A percentile compares a stretch with the other conserved stretches of the same genome.
Conservation (phyloP, 2,113 vertebrate species). For the Mandrillus leucophaeus region DNA sequence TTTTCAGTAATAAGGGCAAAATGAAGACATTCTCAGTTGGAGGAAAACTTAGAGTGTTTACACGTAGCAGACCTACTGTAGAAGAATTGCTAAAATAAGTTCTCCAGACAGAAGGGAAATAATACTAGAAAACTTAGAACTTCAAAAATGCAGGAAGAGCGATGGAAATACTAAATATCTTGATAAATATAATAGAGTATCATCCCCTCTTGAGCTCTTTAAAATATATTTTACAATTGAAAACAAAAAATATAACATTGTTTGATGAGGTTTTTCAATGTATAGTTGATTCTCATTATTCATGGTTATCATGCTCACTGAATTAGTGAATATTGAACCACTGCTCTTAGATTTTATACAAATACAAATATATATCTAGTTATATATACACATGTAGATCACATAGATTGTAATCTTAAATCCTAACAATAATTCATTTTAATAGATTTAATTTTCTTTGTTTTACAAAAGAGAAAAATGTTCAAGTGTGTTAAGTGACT, state of each 20-base stretch:
- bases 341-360: background rate
- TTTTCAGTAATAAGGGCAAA: background rate
- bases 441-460: background rate
- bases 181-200: background rate
- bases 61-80: background rate
- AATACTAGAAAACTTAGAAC: background rate
- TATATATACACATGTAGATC: background rate
- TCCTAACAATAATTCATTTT: background rate
- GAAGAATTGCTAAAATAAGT: background rate
- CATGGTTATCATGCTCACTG: background rate
- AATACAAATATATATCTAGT: background rate
- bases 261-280: background rate
- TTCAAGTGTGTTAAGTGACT: background rate
- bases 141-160: background rate
- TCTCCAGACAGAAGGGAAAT: background rate
- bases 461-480: background rate
- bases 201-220: background rate
- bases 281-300: background rate
- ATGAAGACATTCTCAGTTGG: background rate
- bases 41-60: background rate
- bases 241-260: background rate
- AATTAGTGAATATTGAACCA: background rate
- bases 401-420: background rate
- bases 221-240: background rate
- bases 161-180: background rate